phyloP scores from a whole-genome alignment of 1,140 invertebrate genomes.

The Paracyclopina nana region DNA sequence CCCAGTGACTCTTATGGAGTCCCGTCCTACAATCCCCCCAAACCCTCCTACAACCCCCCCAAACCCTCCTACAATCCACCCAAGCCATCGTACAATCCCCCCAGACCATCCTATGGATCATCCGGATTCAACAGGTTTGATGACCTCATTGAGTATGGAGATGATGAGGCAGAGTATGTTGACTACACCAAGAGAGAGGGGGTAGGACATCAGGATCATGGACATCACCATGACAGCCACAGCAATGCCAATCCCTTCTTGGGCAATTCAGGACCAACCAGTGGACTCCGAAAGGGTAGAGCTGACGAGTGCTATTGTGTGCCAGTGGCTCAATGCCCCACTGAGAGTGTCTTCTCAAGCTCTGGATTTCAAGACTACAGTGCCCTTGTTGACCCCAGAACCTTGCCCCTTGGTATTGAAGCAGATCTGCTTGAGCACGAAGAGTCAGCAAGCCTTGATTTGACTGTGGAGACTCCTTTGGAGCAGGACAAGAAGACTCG shows the following conservation, averaged over 20 bases:
- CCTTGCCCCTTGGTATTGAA: too few species aligned
- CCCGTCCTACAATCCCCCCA: neutral
- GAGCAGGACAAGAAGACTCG: too few species aligned
- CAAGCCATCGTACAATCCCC: slow-evolving; percentile 1
- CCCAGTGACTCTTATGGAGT: neutral
- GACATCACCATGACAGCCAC: neutral
- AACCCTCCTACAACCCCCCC: slow-evolving; percentile 6
- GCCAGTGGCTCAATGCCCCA: neutral
- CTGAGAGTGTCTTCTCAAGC: neutral
- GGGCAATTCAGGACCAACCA: neutral
- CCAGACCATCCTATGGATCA: neutral
- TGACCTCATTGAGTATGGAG: neutral
- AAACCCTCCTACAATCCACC: slow-evolving; percentile 1
- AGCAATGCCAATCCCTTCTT: neutral
- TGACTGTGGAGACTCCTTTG: too few species aligned
- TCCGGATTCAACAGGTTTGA: neutral
- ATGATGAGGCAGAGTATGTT: neutral
- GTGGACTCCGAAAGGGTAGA: neutral
- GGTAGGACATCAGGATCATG: neutral
- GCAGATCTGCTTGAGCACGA: too few species aligned
- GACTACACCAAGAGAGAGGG: too few species aligned
- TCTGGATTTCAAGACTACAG: neutral
- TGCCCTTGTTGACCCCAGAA: neutral
- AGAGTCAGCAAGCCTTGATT: too few species aligned
- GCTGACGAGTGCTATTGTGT: slow-evolving; percentile 10